A percentile compares a stretch with the other conserved stretches of the same genome.
These are phyloP conservation scores for Oxycera nigricornis DNA, from an alignment of 2,888 invertebrate species.

Conservation along the genomic window DNA sequence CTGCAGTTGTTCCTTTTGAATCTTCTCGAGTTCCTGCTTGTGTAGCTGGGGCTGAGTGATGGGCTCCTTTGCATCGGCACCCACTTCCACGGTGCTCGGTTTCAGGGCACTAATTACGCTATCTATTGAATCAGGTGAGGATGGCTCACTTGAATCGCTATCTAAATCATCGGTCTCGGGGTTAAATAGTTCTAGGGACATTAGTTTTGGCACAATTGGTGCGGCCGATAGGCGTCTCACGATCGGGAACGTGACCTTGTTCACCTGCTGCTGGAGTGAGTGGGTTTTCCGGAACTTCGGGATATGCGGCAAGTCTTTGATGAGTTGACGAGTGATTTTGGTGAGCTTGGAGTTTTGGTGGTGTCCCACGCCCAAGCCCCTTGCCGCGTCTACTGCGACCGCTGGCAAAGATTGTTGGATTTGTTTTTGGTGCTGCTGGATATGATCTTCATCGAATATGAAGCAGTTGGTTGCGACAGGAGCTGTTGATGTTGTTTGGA, in stretches of 20 bases:
- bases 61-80: not conserved
- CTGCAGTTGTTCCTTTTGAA: slow-evolving; percentile 20
- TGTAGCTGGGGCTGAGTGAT: slow-evolving; percentile 35
- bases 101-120: slow-evolving; percentile 75
- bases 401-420: slow-evolving; percentile 52
- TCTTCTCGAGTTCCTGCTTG: slow-evolving; percentile 22
- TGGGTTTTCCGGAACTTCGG: slow-evolving; percentile 65
- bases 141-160: slow-evolving; percentile 83
- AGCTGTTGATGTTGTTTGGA: not conserved
- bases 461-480: slow-evolving; percentile 49
- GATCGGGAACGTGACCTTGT: slow-evolving; percentile 68
- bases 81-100: not conserved
- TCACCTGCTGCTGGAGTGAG: slow-evolving; percentile 55
- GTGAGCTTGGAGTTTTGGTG: slow-evolving; percentile 56
- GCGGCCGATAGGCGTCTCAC: slow-evolving; percentile 74
- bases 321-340: slow-evolving; percentile 69
- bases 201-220: slow-evolving; percentile 74
- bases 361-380: slow-evolving; percentile 49
- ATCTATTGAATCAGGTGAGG: slow-evolving; percentile 86
- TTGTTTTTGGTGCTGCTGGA: slow-evolving; percentile 61
- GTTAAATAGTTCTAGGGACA: slow-evolving; percentile 85
- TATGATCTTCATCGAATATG: slow-evolving; percentile 56
- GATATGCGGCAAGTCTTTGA: slow-evolving; percentile 69
- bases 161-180: slow-evolving; percentile 91
- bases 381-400: slow-evolving; percentile 49